Evolutionary conservation across 2,888 invertebrate genomes (phyloP).

Genomic region (Desoria tigrina): DNA sequence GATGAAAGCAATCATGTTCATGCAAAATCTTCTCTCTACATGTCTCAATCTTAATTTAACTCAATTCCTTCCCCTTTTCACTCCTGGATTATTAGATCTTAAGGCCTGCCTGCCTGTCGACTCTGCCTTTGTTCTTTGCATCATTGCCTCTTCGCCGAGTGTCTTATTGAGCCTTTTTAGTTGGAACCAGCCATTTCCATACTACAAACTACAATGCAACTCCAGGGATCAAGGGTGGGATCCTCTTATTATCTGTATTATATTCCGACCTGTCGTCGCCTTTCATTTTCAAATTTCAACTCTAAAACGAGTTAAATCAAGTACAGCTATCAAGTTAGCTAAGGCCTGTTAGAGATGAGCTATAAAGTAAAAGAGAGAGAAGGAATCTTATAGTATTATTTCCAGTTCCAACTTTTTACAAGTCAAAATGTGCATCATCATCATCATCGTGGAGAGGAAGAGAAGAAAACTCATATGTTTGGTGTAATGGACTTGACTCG

Average conservation of each 20-base stretch:
- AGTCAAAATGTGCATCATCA: not conserved
- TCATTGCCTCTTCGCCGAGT: slow-evolving; percentile 11
- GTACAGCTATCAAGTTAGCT: not conserved
- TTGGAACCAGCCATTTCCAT: too few species aligned
- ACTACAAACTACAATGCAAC: too few species aligned
- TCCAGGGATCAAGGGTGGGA: too few species aligned
- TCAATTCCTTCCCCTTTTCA: not conserved
- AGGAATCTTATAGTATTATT: not conserved
- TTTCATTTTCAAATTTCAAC: not conserved
- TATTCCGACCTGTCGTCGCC: not conserved
- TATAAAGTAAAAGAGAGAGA: not conserved
- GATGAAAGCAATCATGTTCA: slow-evolving; percentile 19
- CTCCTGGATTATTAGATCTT: slow-evolving; percentile 23
- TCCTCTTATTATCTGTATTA: not conserved
- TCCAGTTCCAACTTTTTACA: too few species aligned
- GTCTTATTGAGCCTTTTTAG: not conserved
- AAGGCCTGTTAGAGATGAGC: not conserved
- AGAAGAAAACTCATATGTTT: slow-evolving; percentile 7
- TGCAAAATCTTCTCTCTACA: slow-evolving; percentile 23
- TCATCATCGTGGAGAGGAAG: not conserved
- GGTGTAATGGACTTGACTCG: slow-evolving; percentile 18
- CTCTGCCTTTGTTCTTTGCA: slow-evolving; percentile 9
- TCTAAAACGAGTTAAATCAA: not conserved
- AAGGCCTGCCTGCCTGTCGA: slow-evolving; percentile 13
- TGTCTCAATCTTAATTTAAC: slow-evolving; percentile 24